Evolutionary conservation across 2,888 invertebrate species (phyloP), one percentile per base, ranked within the genome.

Genomic region (Orthosia cruda): DNA sequence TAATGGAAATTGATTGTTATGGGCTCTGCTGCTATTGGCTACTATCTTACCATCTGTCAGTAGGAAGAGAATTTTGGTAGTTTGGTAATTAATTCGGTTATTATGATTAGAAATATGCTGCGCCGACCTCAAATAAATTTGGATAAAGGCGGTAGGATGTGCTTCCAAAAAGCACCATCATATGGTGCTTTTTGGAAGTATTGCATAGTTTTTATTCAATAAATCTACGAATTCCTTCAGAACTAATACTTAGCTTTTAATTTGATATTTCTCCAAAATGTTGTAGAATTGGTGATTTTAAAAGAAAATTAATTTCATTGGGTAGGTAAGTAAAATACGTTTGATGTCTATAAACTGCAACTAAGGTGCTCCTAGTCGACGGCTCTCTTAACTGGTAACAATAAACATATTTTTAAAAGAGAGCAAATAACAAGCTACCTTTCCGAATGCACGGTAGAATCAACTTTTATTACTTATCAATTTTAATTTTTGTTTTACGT

Each of bases 1-100:
- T 85, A 84, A 84, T 84, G 82, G 82, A 85, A 73, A 85, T 84
- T 85, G 73, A 84, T 84, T 78, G 82, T 73, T 52, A 73, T 70
- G 63, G 82, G 71, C n/a, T 62, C 20, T 61, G 64, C 13, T n/a
- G 26, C 68, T 57, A 82, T 71, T 80, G 74, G 81, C 50, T 62
- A 59, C 66, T 62, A 62, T 68, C 47, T 54, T 61, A 63, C 59
- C 58, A 57, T 52, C 65, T 50, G 49, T 52, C 70, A 52, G 32
- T 13, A 20, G 12, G 13, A 62, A 47, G 16, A 67, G 2, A 18
- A 61, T 65, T 50, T 71, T 45, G 62, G 18, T 23, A 47, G 50
- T 61, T 64, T 65, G 18, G 70, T 49, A 66, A 26, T 71, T 16
- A 58, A 81, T 72, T 52, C 20, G 20, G 45, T 73, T 26, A 18